Evolutionary conservation across 2,113 vertebrate species (phyloP), one percentile per base, ranked within the genome.

Genomic region (Pimephales promelas): DNA sequence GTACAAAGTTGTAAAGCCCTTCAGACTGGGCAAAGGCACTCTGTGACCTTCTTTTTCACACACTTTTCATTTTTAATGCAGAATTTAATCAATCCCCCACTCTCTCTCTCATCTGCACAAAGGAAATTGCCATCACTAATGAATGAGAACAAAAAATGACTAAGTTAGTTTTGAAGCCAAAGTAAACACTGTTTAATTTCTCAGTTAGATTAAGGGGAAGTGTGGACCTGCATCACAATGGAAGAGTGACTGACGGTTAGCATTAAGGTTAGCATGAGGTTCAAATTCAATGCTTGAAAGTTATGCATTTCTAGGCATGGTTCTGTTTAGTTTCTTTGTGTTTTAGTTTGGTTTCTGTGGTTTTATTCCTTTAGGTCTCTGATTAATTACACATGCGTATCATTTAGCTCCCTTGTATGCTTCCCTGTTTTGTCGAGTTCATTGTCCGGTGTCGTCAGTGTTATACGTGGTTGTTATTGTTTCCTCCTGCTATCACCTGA

Each of bases 101-200:
- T 88, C 86, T 89, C 86, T 47, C 90, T 87, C 87, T 77, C 91
- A 87, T 88, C 79, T 61, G 86, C 81, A 70, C 43, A 74, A 88
- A 89, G 82, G 84, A 90, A 90, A 89, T 89, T 91, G 89, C 84
- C 85, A 84, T 83, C 83, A 87, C 86, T 90, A 92, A 93, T 91
- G 89, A 90, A 89, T 85, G 56, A 71, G 85, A 87, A 80, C 87
- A 83, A 77, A 83, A 75, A 89, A 89, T 91, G 73, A 87, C 88
- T 86, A 73, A 85, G 85, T 90, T 75, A 85, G 84, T 84, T 88
- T 85, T 84, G 40, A 83, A 85, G 84, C 82, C 82, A 90, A 90
- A 89, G 89, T 90, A 92, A 92, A 93, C 85, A 87, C 86, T 76
- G 47, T 91, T 92, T 90, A 84, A 92, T 90, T 92, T 89, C 84